Evolutionary conservation across 2,113 vertebrate genomes (phyloP), one percentile per base, ranked within the genome.

Genomic region (Cromileptes altivelis): DNA sequence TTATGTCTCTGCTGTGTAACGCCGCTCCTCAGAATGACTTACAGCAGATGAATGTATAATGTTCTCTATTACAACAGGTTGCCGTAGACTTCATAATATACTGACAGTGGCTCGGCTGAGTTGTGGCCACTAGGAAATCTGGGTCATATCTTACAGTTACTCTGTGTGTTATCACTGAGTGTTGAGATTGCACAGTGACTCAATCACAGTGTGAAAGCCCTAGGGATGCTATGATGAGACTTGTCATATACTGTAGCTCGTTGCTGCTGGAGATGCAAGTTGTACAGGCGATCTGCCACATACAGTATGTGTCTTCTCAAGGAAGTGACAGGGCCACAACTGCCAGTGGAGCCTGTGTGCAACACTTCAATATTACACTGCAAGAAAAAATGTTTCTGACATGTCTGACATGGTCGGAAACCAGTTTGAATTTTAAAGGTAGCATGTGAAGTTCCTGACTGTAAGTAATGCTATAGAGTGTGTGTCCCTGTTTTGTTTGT

Each of bases 101-200:
- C 58, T 30, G 42, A 85, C 42, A 57, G 23, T 1, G 33, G 58
- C 45, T 12, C 47, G 10, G 47, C 6, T 52, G 57, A 80, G 62
- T 23, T 62, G 49, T 45, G 1, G 71, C 0, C 30, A 49, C 30
- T 21, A n/a, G 27, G 33, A 70, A 76, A 84, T 84, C 67, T 84
- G 56, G 70, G 80, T 74, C 87, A 82, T 64, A 74, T 67, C 68
- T 83, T 60, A 76, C 19, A 78, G 62, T 72, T 25, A 78, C 63
- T 80, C 42, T 58, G n/a, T 61, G 78, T 57, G 33, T 81, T 67
- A 37, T 68, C 62, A 52, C 57, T 40, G 65, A 57, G 68, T 78
- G n/a, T 11, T 69, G 30, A 69, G 50, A 73, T 37, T 40, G 53
- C 52, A 63, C 27, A 70, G 27, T 27, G 67, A 70, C 61, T 82